Conservation (phyloP, 1,140 invertebrate genomes). For the Hycleus phaleratus region DNA sequence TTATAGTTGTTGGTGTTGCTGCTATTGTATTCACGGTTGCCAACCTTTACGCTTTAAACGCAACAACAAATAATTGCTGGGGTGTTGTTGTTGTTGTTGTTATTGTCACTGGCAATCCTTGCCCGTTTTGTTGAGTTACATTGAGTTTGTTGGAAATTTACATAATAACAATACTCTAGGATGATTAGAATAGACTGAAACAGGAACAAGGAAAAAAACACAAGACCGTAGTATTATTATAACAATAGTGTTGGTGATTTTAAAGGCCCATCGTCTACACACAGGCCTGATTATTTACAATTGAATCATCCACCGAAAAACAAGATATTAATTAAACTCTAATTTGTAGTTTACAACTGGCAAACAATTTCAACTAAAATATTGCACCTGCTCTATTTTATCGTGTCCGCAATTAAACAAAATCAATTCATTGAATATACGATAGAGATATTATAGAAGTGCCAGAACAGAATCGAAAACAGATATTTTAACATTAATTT, state of each 20-base stretch:
- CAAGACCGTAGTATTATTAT: conserved; percentile 2
- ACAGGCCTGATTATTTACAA: too few species aligned
- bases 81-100: too few species aligned
- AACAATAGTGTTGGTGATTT: neutral
- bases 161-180: conserved; percentile 9
- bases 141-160: conserved; percentile 7
- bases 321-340: conserved; percentile 5
- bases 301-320: neutral
- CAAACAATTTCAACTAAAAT: neutral
- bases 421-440: too few species aligned
- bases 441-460: too few species aligned
- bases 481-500: too few species aligned
- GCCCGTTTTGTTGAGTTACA: conserved; percentile 5
- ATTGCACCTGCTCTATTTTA: too few species aligned
- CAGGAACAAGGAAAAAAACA: too few species aligned
- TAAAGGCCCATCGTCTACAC: too few species aligned
- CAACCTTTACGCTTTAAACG: conserved; percentile 12
- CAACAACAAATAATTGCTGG: conserved; percentile 12
- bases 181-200: neutral
- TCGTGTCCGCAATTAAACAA: too few species aligned
- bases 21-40: conserved; percentile 4
- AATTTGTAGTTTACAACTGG: conserved; percentile 6
- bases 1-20: conserved; percentile 5
- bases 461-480: too few species aligned
- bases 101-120: conserved; percentile 4